Evolutionary conservation across 2,888 invertebrate species (phyloP).

Genomic region (Trileptium ribeirensis): DNA sequence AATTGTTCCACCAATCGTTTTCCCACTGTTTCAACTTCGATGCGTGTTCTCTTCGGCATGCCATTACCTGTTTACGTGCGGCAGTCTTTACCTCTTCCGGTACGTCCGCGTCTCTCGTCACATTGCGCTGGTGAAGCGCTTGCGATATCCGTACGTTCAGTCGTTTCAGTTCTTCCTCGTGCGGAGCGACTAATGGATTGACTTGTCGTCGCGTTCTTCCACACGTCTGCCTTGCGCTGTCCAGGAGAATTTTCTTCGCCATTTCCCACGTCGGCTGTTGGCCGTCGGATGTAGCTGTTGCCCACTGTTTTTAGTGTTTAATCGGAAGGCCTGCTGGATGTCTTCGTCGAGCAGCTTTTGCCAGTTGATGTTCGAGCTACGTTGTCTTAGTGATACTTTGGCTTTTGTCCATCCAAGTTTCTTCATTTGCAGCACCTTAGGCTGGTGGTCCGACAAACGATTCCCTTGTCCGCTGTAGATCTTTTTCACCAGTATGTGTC

Average conservation of each 20-base stretch:
- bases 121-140: too few species aligned
- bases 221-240: too few species aligned
- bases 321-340: not conserved
- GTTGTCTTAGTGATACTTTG: not conserved
- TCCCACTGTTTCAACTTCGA: not conserved
- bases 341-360: not conserved
- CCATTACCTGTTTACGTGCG: too few species aligned
- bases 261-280: not conserved
- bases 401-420: too few species aligned
- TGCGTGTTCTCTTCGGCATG: too few species aligned
- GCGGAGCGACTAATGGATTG: too few species aligned
- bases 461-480: too few species aligned
- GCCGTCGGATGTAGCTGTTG: not conserved
- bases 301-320: not conserved
- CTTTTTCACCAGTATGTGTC: not conserved
- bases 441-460: not conserved
- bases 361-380: not conserved
- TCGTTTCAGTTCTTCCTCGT: too few species aligned
- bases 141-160: too few species aligned
- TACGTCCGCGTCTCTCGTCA: too few species aligned
- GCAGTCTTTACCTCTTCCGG: too few species aligned
- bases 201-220: not conserved
- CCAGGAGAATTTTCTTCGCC: not conserved
- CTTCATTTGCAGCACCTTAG: not conserved
- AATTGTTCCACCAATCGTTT: not conserved